Base-by-base conservation (phyloP, 64 coral and sea anemone species). In the Astreopora myriophthalma region DNA sequence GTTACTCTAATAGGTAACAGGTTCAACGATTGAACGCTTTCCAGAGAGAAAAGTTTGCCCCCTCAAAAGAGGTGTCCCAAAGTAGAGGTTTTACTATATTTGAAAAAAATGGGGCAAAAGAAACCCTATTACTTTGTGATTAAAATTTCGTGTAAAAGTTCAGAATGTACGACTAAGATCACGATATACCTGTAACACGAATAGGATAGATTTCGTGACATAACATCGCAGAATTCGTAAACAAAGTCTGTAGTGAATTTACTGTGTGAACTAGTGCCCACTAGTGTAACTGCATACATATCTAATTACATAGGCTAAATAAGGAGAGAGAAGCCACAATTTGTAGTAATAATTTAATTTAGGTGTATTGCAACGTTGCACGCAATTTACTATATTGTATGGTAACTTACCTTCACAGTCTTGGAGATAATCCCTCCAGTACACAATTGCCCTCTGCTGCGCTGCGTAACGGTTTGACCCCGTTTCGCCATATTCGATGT, bases 391-490 rank as follows among this genome's bases (percentile, higher is more conserved):
- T 26, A 64, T 37, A 73, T 73, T 22, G 70, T 73, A 36, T 37
- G 30, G 70, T 12, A 20, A 44, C 36, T 75, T 44, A 75, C 72
- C 36, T 75, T 75, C 72, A 24, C 72, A 75, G 72, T 75, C 72
- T 75, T 44, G 72, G 72, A 75, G 38, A 75, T 44, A 75, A 23
- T 75, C n/a, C 24, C 37, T 40, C 37, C 72, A 75, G 37, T 42
- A 42, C 19, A 75, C 72, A 42, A 75, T 44, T 3, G 36, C 72
- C 35, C 35, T 20, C 72, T 75, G 34, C 72, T 75, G 38, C 9
- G 66, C 30, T 14, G 66, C 66, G 29, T 69, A 69, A 12, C 10
- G 66, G 66, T 69, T 69, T 31, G 66, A 69, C 25, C 66, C n/a
- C 12, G 26, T 26, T 32, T 69, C 11, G 26, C 6, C 25, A 31